Evolutionary conservation across 2,888 invertebrate species (phyloP).

Genomic region (Lucinisca nassula): DNA sequence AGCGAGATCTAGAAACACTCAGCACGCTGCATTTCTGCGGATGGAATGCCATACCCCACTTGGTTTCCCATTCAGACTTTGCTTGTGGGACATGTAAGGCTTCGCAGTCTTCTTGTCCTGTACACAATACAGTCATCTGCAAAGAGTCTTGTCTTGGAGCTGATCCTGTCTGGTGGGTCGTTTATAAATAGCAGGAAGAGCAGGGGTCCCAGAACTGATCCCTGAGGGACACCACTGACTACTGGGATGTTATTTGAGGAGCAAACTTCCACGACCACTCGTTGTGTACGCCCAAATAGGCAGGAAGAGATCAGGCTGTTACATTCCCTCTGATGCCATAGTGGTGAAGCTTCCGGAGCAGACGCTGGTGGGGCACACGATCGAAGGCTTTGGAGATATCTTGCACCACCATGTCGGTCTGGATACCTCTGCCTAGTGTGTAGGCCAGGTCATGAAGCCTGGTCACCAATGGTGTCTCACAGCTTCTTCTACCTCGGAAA

Average conservation of each 20-base stretch:
- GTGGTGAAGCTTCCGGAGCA: conserved; percentile 4
- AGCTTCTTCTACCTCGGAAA: conserved; percentile 34
- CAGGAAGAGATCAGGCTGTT: conserved; percentile 1
- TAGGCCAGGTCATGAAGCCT: conserved; percentile 26
- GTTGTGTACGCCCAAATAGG: conserved; percentile 15
- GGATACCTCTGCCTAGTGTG: conserved; percentile 24
- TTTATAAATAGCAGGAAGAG: conserved; percentile 21
- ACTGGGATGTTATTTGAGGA: neutral
- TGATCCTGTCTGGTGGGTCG: conserved; percentile 13
- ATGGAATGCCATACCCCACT: conserved; percentile 37
- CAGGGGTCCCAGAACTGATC: neutral
- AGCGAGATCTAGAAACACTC: conserved; percentile 26
- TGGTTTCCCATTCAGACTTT: conserved; percentile 23
- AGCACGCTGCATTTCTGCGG: conserved; percentile 45
- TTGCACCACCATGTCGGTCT: conserved; percentile 15
- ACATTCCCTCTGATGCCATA: neutral
- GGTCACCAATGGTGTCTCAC: conserved; percentile 36
- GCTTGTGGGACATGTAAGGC: conserved; percentile 9
- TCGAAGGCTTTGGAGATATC: conserved; percentile 40
- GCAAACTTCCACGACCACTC: neutral
- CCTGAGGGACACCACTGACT: conserved; percentile 6
- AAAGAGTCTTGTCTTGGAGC: conserved; percentile 18
- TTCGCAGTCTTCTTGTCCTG: neutral
- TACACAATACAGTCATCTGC: conserved; percentile 33
- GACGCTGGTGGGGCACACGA: conserved; percentile 13